phyloP scores from a whole-genome alignment of 2,113 vertebrate genomes.

The Macquaria australasica region DNA sequence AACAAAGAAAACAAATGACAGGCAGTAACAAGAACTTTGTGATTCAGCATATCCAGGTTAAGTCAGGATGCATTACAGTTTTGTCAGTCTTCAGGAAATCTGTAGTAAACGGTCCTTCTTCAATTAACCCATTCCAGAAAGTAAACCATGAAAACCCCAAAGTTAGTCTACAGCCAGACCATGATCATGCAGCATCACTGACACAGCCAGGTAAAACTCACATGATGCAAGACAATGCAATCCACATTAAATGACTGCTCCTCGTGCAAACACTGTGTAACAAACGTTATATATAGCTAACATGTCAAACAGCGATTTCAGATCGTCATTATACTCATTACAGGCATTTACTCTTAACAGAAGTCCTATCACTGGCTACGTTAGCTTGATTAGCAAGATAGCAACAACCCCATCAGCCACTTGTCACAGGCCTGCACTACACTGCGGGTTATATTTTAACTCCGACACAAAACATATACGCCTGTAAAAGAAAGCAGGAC shows the following conservation, averaged over 20 bases:
- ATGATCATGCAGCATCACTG: constrained; percentile 15
- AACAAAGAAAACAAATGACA: constrained; percentile 4
- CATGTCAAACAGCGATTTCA: neutral
- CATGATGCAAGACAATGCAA: constrained; percentile 69
- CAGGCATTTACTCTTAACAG: neutral
- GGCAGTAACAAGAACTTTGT: neutral
- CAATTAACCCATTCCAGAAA: neutral
- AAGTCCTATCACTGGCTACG: neutral
- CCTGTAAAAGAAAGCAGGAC: neutral
- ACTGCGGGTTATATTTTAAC: neutral
- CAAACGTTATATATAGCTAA: neutral
- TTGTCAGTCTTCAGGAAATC: neutral
- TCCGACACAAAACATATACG: accelerated
- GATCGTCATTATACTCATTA: neutral
- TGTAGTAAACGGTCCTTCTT: neutral
- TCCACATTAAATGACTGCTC: neutral
- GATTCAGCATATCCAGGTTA: neutral
- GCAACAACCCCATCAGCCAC: constrained; percentile 12
- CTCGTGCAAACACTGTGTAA: neutral
- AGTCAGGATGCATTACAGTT: neutral
- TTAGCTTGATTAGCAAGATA: constrained; percentile 58
- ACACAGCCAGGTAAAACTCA: constrained; percentile 41
- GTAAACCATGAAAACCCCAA: neutral
- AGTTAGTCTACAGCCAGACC: neutral
- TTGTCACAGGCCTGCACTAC: constrained; percentile 22